These are phyloP conservation scores for Rousettus leschenaultii DNA, from an alignment of 2,113 vertebrate species.

Conservation along the genomic window DNA sequence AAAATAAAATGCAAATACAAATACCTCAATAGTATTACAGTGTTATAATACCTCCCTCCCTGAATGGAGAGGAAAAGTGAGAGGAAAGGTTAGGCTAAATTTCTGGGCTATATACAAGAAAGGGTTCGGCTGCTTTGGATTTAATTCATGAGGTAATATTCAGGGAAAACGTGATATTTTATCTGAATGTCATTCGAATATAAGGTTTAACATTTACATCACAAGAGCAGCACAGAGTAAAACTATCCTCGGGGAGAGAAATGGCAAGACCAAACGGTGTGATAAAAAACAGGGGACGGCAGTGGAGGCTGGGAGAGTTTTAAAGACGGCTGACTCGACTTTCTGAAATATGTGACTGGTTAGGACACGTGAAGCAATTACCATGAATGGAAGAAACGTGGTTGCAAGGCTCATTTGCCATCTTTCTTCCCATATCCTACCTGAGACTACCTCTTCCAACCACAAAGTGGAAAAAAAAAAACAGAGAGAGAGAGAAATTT, in stretches of 20 bases:
- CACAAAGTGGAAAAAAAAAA: background rate
- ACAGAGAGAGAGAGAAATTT: conserved; percentile 14
- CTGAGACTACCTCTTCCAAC: conserved; percentile 21
- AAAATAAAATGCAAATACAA: conserved; percentile 74
- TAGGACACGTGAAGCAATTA: conserved; percentile 34
- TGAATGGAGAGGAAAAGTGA: background rate
- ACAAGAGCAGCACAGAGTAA: conserved; percentile 89
- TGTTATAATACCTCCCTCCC: conserved; percentile 42
- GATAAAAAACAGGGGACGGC: conserved; percentile 79
- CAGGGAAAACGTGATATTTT: conserved; percentile 88
- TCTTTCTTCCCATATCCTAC: conserved; percentile 27
- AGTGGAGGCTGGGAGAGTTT: background rate
- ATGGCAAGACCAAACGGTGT: conserved; percentile 84
- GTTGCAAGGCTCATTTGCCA: conserved; percentile 50
- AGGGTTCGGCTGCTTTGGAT: conserved; percentile 76
- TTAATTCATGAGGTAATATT: conserved; percentile 87
- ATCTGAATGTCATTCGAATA: conserved; percentile 99
- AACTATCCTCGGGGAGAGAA: conserved; percentile 85
- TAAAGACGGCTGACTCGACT: conserved; percentile 54
- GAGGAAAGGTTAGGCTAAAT: conserved; percentile 29
- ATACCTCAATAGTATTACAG: conserved; percentile 81
- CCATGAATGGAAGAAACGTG: conserved; percentile 19
- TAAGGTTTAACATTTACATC: conserved; percentile 98
- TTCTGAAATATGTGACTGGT: conserved; percentile 54
- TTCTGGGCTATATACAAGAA: background rate